Evolutionary conservation across 1,140 invertebrate genomes (phyloP), one percentile per base, ranked within the genome.

Genomic region (Coptotermes formosanus): DNA sequence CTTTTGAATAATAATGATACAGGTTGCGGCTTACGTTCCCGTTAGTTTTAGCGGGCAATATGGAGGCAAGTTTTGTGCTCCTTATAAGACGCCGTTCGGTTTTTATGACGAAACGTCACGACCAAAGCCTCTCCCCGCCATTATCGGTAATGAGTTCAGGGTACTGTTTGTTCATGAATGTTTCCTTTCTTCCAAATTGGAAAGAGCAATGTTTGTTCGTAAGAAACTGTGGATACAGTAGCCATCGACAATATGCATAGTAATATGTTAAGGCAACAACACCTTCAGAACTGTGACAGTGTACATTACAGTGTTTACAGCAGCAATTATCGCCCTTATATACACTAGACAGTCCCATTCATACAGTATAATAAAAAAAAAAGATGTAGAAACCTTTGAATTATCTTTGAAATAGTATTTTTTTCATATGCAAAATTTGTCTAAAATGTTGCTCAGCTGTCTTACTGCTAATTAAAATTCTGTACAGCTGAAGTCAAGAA

Each of bases 1-100:
- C 64, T 75, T 75, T 75, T 4, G 64, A 75, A 75, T 75, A 30
- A 30, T 75, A 75, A 75, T n/a, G n/a, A n/a, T 75, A 75, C n/a
- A 75, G 25, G 64, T 75, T 75, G 64, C n/a, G 64, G 64, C 6
- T 30, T 75, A n/a, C 16, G 25, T 75, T 75, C 19, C 52, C 64
- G 64, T 75, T 75, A 75, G 64, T 7, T 75, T 75, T 75, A 75
- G 64, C 64, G 64, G n/a, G n/a, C 64, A n/a, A 8, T 75, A 75
- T 75, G n/a, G 19, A 55, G 52, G 64, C 64, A 23, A 75, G 64
- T 75, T 38, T 25, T 75, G 64, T 75, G 64, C 4, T 9, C 30
- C 25, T 75, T 30, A 25, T 30, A 7, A 11, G 64, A 25, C 64
- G 64, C 64, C 25, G 25, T 25, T 14, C 64, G 2, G 25, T 75